Percentiles rank a stretch among this genome's conserved stretches.
These are phyloP conservation scores for Indri indri DNA, from an alignment of 2,113 vertebrate genomes.

Conservation along the genomic window DNA sequence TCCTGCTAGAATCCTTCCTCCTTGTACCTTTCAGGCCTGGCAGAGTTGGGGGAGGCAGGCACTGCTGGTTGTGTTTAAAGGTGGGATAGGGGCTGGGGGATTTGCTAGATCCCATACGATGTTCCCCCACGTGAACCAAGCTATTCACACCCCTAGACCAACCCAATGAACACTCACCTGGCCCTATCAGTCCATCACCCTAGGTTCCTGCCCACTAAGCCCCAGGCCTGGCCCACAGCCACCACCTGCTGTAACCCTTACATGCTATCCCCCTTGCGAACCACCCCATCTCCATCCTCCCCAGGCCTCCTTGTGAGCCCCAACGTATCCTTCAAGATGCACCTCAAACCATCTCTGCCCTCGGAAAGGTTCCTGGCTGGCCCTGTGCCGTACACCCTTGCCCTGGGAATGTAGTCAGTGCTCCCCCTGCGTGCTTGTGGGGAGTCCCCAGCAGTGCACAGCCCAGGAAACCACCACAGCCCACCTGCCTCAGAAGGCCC, in stretches of 20 bases:
- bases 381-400: fast-evolving
- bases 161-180: neutral
- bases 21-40: neutral
- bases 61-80: neutral
- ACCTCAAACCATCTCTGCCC: neutral
- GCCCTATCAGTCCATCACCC: neutral
- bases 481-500: neutral
- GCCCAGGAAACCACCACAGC: too few relatives aligned
- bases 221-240: neutral
- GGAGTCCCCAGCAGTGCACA: neutral
- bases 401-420: neutral
- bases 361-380: neutral
- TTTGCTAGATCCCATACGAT: neutral
- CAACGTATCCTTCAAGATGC: neutral
- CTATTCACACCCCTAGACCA: neutral
- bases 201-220: neutral
- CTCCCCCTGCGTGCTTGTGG: neutral
- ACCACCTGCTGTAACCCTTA: neutral
- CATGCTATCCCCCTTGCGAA: neutral
- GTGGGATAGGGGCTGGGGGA: neutral
- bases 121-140: neutral
- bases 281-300: neutral
- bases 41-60: neutral
- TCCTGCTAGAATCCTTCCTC: neutral
- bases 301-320: neutral